Base-by-base conservation (phyloP, 2,888 invertebrate species). In the Anagyrus pseudococci region DNA sequence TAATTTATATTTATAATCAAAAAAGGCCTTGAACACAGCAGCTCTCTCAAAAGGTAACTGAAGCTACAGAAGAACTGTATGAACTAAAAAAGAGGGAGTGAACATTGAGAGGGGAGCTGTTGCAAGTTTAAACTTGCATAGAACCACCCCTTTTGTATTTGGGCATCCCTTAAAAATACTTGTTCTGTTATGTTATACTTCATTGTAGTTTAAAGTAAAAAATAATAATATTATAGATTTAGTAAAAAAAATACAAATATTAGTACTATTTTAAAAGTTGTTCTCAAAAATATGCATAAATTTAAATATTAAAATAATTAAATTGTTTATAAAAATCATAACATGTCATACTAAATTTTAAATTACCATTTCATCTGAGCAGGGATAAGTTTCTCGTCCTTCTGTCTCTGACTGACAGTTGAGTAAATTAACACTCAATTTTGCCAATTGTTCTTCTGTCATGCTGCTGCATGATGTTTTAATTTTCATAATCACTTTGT, bases 381-480 rank as follows among this genome's bases (percentile, higher is more conserved):
- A 89, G 0, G 85, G 84, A 75, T 82, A 89, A 37, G 84, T 82
- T 68, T 82, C 81, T 56, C 88, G 79, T 3, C 87, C 86, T 76
- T 89, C 89, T 7, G 84, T 83, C 44, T 83, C 82, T 0, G 87
- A 86, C 72, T 89, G 89, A 72, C 89, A 89, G 77, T 89, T 89
- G 48, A 89, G 79, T 33, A 89, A 79, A 75, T 86, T 85, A 17
- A 89, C 88, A 46, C 88, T 85, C 61, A 89, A 75, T 77, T 89
- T 89, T 0, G 87, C 86, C 25, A 89, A 73, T 63, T 88, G 85
- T 71, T 89, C 89, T 71, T 89, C 89, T 25, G 85, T 83, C 77
- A 89, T 82, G 44, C 82, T 82, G 56, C 84, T 80, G 73, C 88
- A 89, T 52, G 85, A 84, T 33, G 83, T 83, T 77, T 84, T 83